Evolutionary conservation across 2,888 invertebrate species (phyloP), one percentile per base, ranked within the genome.

Genomic region (Pyrocoelia pectoralis): DNA sequence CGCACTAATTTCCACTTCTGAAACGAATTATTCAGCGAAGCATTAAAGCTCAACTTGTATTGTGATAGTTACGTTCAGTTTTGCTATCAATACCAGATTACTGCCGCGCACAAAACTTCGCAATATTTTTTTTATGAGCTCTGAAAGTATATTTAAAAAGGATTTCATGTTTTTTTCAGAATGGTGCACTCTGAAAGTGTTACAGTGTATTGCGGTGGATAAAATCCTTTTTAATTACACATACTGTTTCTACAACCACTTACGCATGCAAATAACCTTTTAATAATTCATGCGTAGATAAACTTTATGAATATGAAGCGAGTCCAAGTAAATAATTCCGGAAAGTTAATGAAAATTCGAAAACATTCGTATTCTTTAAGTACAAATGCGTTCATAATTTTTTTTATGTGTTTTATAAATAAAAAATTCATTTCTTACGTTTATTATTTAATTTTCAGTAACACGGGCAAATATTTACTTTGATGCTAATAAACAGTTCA

Each of bases 161-260:
- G 24, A 24, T 24, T 24, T 24, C 4, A 24, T n/a, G 8, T 33
- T 33, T 33, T 33, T 33, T 33, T 10, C 33, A n/a, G n/a, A n/a
- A 33, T 4, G 8, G 10, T 8, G 3, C 8, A 33, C n/a, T 33
- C 33, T 2, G 9, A 33, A 33, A 33, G 33, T n/a, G 9, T 33
- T 33, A 33, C n/a, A n/a, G 2, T 33, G 8, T 8, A 33, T n/a
- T 2, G n/a, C 8, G 10, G 33, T 10, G 33, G n/a, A 33, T 33
- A 33, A 33, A 33, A 33, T 33, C n/a, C 33, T 33, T 8, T 33
- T 33, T 33, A 33, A 33, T 33, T 33, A 33, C 33, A 33, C 33
- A 33, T 33, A 33, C 33, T 33, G 33, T 33, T 33, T 33, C 33
- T 33, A 33, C 33, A 33, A n/a, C 33, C 33, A 33, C 33, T 33